These are phyloP conservation scores for Nibea albiflora DNA, from an alignment of 2,113 vertebrate genomes.

Conservation along the genomic window DNA sequence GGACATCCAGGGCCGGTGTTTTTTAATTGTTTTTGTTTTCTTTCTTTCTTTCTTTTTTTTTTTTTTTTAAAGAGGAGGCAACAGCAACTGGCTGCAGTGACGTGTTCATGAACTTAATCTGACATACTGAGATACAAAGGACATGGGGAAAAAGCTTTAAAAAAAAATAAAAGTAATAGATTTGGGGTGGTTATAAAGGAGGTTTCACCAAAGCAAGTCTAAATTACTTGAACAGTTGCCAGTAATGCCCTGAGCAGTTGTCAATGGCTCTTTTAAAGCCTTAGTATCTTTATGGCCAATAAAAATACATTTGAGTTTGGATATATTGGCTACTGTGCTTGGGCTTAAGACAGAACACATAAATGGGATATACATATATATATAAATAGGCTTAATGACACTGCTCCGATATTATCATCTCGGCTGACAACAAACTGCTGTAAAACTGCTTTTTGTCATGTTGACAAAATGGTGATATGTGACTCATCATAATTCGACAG, in stretches of 20 bases:
- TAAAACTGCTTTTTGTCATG: background rate
- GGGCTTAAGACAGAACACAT: background rate
- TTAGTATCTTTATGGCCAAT: background rate
- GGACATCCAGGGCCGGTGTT: constrained; percentile 31
- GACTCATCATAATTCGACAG: background rate
- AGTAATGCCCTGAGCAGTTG: background rate
- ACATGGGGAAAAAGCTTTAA: background rate
- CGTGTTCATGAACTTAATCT: background rate
- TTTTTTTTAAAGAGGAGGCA: constrained; percentile 67
- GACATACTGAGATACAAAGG: background rate
- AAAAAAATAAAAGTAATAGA: too few relatives aligned
- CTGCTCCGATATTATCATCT: background rate
- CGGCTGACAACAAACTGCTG: background rate
- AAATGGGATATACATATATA: background rate
- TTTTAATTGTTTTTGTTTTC: background rate
- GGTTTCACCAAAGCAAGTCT: background rate
- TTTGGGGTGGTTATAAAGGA: background rate
- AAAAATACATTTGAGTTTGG: background rate
- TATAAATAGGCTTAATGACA: background rate
- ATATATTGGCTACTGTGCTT: constrained; percentile 11
- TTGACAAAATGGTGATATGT: background rate
- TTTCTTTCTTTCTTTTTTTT: background rate
- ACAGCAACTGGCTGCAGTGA: constrained; percentile 31
- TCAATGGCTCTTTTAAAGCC: background rate
- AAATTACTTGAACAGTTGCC: constrained; percentile 1